These are phyloP conservation scores for Vanessa atalanta DNA, from an alignment of 1,140 invertebrate species.

Conservation along the genomic window DNA sequence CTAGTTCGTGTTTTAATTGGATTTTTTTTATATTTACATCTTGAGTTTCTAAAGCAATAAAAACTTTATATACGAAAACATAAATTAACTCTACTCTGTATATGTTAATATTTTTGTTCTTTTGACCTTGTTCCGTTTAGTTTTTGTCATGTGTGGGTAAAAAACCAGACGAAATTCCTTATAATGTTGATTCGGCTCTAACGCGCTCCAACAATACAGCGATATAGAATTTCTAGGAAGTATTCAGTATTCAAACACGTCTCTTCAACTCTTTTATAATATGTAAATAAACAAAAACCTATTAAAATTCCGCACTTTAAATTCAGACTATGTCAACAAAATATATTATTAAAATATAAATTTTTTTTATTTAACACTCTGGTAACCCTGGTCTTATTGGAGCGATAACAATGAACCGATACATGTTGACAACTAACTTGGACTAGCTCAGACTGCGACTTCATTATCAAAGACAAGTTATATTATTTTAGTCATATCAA, in stretches of 20 bases:
- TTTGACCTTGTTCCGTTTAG: conserved; percentile 2
- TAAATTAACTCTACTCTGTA: no score
- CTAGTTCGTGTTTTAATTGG: neutral
- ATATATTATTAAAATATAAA: neutral
- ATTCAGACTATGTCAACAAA: neutral
- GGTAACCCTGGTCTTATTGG: neutral
- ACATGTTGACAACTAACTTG: neutral
- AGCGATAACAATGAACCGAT: neutral
- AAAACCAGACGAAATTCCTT: conserved; percentile 11
- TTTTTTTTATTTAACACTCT: neutral
- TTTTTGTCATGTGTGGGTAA: conserved; percentile 3
- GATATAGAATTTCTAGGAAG: conserved; percentile 16
- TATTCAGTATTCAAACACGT: conserved; percentile 2
- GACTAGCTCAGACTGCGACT: no score
- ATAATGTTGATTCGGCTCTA: neutral
- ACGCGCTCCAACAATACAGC: conserved; percentile 4
- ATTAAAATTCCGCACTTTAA: neutral
- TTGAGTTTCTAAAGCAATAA: no score
- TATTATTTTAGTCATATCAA: neutral
- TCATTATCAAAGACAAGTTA: no score
- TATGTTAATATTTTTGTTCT: neutral
- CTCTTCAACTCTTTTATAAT: neutral
- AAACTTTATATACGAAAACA: no score
- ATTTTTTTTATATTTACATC: no score
- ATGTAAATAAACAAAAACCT: neutral